Evolutionary conservation across 2,113 vertebrate species (phyloP).

Genomic region (Equus przewalskii): DNA sequence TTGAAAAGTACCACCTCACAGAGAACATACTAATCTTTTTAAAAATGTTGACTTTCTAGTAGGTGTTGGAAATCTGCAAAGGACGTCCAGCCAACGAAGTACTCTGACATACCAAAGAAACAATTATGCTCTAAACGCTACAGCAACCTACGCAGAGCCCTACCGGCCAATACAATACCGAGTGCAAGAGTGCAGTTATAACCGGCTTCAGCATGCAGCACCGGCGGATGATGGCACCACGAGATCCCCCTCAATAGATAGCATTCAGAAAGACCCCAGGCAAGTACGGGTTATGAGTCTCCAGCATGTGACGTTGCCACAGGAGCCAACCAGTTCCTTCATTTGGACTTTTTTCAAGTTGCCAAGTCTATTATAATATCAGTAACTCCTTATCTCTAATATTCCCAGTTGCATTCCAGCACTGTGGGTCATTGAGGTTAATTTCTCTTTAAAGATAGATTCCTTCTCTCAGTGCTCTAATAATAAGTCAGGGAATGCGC

Average conservation of each 20-base stretch:
- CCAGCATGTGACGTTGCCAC: fast-evolving
- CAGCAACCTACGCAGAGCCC: constrained; percentile 93
- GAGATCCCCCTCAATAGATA: constrained; percentile 97
- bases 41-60: constrained; percentile 78
- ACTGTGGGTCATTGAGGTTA: not conserved
- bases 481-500: not conserved
- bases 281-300: constrained; percentile 78
- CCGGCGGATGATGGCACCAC: constrained; percentile 93
- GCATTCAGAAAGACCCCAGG: constrained; percentile 99
- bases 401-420: not conserved
- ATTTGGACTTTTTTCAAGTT: not conserved
- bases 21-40: constrained; percentile 68
- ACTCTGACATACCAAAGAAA: constrained; percentile 98
- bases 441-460: not conserved
- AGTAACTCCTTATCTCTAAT: constrained; percentile 1
- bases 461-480: constrained; percentile 40
- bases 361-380: not conserved
- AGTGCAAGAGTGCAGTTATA: constrained; percentile 90
- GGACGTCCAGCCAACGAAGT: constrained; percentile 96
- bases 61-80: constrained; percentile 96
- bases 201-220: constrained; percentile 86
- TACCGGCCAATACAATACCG: constrained; percentile 93
- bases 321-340: not conserved
- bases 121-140: constrained; percentile 92
- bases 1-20: not conserved